A percentile compares a stretch with the other conserved stretches of the same genome.
Conservation (phyloP, 2,888 invertebrate species). For the Callimorpha dominula region DNA sequence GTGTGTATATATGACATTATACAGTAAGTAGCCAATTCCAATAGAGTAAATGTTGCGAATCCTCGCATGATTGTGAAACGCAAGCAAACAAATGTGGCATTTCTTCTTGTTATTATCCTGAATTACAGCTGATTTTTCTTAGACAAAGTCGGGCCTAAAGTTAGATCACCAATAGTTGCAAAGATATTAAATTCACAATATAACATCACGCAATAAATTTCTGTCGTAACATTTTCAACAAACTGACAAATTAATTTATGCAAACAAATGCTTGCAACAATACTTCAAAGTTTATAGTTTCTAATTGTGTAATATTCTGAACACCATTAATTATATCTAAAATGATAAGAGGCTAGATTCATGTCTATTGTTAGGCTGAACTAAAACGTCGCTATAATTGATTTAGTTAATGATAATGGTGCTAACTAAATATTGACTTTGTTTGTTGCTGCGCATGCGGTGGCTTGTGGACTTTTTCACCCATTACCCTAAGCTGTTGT, state of each 20-base stretch:
- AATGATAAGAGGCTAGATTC: constrained; percentile 59
- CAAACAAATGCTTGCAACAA: constrained; percentile 41
- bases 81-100: background rate
- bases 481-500: background rate
- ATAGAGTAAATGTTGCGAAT: too few species aligned
- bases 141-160: background rate
- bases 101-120: too few species aligned
- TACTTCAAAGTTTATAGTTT: constrained; percentile 53
- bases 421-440: constrained; percentile 32
- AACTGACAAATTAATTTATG: constrained; percentile 49
- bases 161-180: constrained; percentile 7
- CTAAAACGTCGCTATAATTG: constrained; percentile 63
- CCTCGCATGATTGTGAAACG: background rate
- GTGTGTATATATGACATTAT: too few species aligned
- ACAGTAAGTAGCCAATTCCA: too few species aligned
- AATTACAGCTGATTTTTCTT: background rate
- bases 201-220: constrained; percentile 41
- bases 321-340: constrained; percentile 65
- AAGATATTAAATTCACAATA: constrained; percentile 28
- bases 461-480: constrained; percentile 12
- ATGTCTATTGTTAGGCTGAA: constrained; percentile 59
- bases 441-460: constrained; percentile 25
- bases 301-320: constrained; percentile 58
- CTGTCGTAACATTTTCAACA: constrained; percentile 46
- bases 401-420: constrained; percentile 53